Percentiles rank a stretch among this genome's conserved stretches.
Evolutionary conservation across 2,113 vertebrate species (phyloP).

Genomic region (Catharus fuscescens): DNA sequence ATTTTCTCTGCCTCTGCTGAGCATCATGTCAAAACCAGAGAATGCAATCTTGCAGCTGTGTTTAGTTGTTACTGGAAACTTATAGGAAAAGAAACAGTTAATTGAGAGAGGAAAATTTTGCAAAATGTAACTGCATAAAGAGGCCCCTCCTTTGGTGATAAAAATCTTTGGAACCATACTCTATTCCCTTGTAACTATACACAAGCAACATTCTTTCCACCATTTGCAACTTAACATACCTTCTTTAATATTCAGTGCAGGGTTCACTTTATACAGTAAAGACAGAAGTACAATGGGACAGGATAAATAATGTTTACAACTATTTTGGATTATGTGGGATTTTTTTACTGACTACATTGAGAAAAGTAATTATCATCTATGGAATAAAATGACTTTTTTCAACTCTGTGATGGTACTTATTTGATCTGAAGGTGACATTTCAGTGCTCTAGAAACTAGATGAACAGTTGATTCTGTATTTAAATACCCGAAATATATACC

Average conservation of each 20-base stretch:
- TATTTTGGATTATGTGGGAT: neutral
- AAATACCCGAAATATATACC: neutral
- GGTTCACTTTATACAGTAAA: neutral
- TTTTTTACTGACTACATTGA: neutral
- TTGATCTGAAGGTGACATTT: neutral
- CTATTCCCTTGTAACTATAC: neutral
- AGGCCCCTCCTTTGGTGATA: neutral
- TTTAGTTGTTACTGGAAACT: neutral
- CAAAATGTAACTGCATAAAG: neutral
- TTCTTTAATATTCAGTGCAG: neutral
- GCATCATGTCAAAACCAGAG: neutral
- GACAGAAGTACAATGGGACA: neutral
- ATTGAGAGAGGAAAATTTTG: neutral
- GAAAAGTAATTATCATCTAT: neutral
- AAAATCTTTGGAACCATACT: neutral
- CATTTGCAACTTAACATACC: neutral
- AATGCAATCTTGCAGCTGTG: neutral
- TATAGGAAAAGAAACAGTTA: neutral
- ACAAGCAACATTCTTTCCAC: neutral
- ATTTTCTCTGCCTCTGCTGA: neutral
- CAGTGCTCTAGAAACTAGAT: neutral
- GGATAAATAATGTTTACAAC: neutral
- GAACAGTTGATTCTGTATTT: neutral
- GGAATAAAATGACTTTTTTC: neutral
- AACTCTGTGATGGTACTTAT: neutral